Conservation (phyloP, 2,113 vertebrate species). For the Gymnocephalus cernua region DNA sequence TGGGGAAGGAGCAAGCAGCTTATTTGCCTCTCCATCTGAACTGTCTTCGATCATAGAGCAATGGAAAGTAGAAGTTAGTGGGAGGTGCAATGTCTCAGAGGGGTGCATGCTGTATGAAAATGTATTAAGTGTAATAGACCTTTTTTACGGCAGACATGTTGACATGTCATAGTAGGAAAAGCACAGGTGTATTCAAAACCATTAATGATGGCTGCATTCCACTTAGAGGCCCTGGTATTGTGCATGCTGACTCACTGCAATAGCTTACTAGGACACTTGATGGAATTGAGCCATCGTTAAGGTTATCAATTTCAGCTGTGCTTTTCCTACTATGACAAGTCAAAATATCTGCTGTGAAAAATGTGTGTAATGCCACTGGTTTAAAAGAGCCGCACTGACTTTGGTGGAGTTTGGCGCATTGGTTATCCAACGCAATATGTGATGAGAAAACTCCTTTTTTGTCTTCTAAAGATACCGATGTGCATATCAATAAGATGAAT, state of each 20-base stretch:
- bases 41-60: neutral
- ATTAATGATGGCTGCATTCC: no score
- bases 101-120: neutral
- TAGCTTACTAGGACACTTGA: no score
- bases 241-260: no score
- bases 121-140: neutral
- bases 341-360: no score
- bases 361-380: neutral
- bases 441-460: neutral
- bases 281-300: no score
- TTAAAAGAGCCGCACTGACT: neutral
- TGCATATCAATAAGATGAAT: neutral
- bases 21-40: neutral
- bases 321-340: no score
- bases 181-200: no score
- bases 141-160: no score
- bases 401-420: neutral
- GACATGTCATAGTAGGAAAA: no score
- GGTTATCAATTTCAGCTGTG: no score
- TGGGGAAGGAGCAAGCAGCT: neutral
- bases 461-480: neutral
- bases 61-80: neutral
- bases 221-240: no score
- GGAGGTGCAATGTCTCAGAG: neutral
- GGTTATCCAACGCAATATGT: neutral